phyloP scores from a whole-genome alignment of 1,140 invertebrate genomes.

The Lethocerus indicus region DNA sequence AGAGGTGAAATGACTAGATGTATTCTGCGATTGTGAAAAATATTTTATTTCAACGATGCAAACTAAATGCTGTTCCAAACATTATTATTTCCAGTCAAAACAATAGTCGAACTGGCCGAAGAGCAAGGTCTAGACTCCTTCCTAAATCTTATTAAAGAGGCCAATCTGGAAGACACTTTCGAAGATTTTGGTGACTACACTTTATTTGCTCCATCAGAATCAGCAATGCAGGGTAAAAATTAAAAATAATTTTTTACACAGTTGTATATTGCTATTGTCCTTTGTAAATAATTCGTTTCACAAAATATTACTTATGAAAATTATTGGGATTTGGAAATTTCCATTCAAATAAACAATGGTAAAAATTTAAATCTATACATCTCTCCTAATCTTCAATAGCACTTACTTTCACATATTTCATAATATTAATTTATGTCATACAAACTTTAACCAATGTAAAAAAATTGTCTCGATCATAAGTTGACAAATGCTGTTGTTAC shows the following conservation, averaged over 20 bases:
- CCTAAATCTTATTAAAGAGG: constrained; percentile 24
- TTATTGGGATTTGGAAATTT: constrained; percentile 4
- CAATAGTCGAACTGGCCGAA: constrained; percentile 24
- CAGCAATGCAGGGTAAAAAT: constrained; percentile 29
- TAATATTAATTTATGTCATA: too few relatives aligned
- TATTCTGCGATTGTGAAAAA: neutral
- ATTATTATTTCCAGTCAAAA: constrained; percentile 23
- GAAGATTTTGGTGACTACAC: constrained; percentile 29
- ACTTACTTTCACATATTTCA: too few relatives aligned
- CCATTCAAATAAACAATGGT: neutral
- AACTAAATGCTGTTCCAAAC: neutral
- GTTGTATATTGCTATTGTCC: constrained; percentile 1
- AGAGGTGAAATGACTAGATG: constrained; percentile 21
- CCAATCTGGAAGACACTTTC: constrained; percentile 26
- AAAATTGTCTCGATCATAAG: too few relatives aligned
- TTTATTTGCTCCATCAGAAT: constrained; percentile 33
- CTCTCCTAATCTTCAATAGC: too few relatives aligned
- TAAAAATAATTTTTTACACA: neutral
- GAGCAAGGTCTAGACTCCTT: constrained; percentile 24
- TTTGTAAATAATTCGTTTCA: too few relatives aligned
- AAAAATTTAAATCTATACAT: too few relatives aligned
- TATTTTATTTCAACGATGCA: neutral
- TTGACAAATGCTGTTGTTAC: too few relatives aligned
- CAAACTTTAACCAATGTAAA: too few relatives aligned
- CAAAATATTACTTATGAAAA: too few relatives aligned